These are phyloP conservation scores for Orthosia gothica DNA, from an alignment of 2,888 invertebrate species.

Conservation along the genomic window DNA sequence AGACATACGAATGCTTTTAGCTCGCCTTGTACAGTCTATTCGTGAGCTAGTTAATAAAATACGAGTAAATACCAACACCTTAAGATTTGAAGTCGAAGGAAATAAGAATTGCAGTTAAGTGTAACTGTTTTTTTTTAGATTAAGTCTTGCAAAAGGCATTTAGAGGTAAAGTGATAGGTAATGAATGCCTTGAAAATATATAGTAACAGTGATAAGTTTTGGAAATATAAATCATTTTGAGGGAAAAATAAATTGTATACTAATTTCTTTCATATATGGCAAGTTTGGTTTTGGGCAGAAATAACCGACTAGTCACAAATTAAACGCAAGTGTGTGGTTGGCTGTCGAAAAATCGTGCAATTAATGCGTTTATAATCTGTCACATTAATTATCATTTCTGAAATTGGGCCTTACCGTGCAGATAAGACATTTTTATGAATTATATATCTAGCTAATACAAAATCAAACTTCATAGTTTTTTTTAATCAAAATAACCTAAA, in stretches of 20 bases:
- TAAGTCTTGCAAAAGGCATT: background rate
- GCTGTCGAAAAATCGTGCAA: too few relatives aligned
- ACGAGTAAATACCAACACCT: slow-evolving; percentile 31
- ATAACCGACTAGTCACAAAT: too few relatives aligned
- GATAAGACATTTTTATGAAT: too few relatives aligned
- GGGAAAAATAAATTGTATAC: too few relatives aligned
- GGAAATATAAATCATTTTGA: background rate
- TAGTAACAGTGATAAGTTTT: too few relatives aligned
- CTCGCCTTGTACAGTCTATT: slow-evolving; percentile 45
- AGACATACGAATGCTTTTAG: slow-evolving; percentile 67
- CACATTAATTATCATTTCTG: too few relatives aligned
- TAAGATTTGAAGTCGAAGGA: background rate
- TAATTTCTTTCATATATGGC: too few relatives aligned
- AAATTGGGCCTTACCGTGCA: too few relatives aligned
- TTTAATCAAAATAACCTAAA: background rate
- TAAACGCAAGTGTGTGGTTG: too few relatives aligned
- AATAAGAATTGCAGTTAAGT: slow-evolving; percentile 5
- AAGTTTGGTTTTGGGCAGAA: too few relatives aligned
- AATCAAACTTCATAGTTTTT: background rate
- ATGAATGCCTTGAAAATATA: too few relatives aligned
- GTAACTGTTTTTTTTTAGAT: background rate
- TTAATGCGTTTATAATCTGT: too few relatives aligned
- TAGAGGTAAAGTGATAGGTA: background rate
- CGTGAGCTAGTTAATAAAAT: slow-evolving; percentile 39
- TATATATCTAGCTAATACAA: background rate